Percentiles rank a stretch among this genome's conserved stretches.
Evolutionary conservation across 2,113 vertebrate species (phyloP).

Genomic region (Salvelinus sp.): DNA sequence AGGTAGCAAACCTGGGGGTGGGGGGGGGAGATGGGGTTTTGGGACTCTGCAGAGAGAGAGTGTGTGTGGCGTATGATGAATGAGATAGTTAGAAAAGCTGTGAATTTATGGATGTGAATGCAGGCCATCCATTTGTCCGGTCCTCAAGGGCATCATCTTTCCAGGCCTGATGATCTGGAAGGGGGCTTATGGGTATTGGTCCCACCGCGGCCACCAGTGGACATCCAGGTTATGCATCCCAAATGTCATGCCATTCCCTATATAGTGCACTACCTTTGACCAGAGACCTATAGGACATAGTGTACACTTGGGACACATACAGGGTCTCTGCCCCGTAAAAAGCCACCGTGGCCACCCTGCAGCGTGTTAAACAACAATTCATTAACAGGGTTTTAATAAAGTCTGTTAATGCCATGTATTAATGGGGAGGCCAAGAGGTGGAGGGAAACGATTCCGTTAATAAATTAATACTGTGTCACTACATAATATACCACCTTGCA

Average conservation of each 20-base stretch:
- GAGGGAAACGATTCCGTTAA: constrained; percentile 37
- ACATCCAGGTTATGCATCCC: background rate
- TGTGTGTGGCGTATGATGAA: constrained; percentile 64
- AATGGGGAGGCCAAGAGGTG: constrained; percentile 54
- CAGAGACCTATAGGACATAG: no score
- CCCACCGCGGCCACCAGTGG: constrained; percentile 15
- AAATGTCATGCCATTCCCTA: background rate
- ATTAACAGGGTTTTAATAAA: constrained; percentile 59
- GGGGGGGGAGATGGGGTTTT: background rate
- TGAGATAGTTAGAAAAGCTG: constrained; percentile 68
- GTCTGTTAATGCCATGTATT: constrained; percentile 65
- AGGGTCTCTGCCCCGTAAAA: constrained; percentile 25
- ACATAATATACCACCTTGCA: constrained; percentile 57
- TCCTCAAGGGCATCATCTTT: constrained; percentile 65
- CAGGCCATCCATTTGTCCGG: constrained; percentile 62
- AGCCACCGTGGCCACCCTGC: background rate
- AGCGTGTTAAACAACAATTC: constrained; percentile 42
- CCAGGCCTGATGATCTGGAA: background rate
- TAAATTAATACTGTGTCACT: constrained; percentile 51
- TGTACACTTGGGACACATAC: no score
- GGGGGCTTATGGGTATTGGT: background rate
- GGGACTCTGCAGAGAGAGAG: background rate
- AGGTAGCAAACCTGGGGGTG: background rate
- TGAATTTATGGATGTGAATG: constrained; percentile 69
- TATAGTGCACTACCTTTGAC: no score